Evolutionary conservation across 2,797 vertebrate genomes (phyloP).

Genomic region (Ambastaia sidthimunki): DNA sequence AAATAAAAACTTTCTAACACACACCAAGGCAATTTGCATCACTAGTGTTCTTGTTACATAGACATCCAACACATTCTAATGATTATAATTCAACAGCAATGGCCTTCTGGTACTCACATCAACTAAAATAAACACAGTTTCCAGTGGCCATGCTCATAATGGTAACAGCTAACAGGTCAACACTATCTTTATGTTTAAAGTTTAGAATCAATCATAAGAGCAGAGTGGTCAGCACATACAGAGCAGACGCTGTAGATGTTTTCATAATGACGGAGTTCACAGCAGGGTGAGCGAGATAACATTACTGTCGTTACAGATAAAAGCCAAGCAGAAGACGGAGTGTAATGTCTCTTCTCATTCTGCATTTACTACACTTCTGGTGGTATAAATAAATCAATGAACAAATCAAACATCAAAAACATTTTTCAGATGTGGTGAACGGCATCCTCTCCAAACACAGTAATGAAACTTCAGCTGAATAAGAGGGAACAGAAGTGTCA

Average conservation of each 20-base stretch:
- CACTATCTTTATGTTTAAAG: constrained; percentile 1
- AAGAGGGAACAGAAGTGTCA: neutral
- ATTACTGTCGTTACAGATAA: constrained; percentile 40
- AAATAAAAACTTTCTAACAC: no score
- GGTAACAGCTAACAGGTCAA: neutral
- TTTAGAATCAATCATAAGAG: constrained; percentile 2
- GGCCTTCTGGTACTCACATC: neutral
- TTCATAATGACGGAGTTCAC: constrained; percentile 26
- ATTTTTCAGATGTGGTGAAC: neutral
- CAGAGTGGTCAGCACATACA: constrained; percentile 2
- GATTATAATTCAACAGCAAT: neutral
- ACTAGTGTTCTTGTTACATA: neutral
- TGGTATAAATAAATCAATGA: neutral
- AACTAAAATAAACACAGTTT: neutral
- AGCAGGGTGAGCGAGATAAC: constrained; percentile 15
- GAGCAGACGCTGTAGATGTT: neutral
- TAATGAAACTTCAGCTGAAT: neutral
- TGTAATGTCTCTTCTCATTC: neutral
- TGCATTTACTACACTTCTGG: neutral
- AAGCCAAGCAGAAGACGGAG: neutral
- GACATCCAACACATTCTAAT: neutral
- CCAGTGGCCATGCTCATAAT: neutral
- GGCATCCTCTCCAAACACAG: neutral
- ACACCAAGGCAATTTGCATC: neutral
- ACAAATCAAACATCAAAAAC: neutral